phyloP scores from a whole-genome alignment of 2,113 vertebrate species.

The Riparia riparia region DNA sequence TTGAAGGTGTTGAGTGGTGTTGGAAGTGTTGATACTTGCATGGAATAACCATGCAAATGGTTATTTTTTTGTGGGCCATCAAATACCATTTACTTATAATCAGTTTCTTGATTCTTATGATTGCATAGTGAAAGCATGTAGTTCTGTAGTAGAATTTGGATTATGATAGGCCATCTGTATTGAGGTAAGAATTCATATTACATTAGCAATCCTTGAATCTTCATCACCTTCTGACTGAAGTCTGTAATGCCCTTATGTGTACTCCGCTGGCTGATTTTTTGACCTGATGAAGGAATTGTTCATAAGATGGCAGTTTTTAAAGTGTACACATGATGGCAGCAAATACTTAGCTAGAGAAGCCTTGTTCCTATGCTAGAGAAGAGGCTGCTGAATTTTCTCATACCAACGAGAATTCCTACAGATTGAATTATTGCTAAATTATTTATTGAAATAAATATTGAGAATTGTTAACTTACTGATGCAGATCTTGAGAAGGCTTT shows the following conservation, averaged over 20 bases:
- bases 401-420: not conserved
- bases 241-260: not conserved
- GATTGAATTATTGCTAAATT: not conserved
- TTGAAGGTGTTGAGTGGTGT: not conserved
- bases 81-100: not conserved
- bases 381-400: not conserved
- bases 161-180: not conserved
- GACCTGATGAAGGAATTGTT: not conserved
- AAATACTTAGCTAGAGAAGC: slow-evolving; percentile 40
- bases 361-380: not conserved
- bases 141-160: not conserved
- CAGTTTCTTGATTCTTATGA: not conserved
- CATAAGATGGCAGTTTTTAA: slow-evolving; percentile 33
- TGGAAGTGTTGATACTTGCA: not conserved
- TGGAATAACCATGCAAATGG: not conserved
- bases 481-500: not conserved
- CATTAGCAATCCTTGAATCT: not conserved
- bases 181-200: not conserved
- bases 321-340: slow-evolving; percentile 74
- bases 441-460: not conserved
- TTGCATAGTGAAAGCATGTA: not conserved
- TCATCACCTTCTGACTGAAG: not conserved
- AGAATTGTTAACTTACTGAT: not conserved
- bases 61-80: not conserved
- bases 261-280: not conserved